Conservation (phyloP, 2,888 invertebrate species). For the Nipponacmea schrenckii region DNA sequence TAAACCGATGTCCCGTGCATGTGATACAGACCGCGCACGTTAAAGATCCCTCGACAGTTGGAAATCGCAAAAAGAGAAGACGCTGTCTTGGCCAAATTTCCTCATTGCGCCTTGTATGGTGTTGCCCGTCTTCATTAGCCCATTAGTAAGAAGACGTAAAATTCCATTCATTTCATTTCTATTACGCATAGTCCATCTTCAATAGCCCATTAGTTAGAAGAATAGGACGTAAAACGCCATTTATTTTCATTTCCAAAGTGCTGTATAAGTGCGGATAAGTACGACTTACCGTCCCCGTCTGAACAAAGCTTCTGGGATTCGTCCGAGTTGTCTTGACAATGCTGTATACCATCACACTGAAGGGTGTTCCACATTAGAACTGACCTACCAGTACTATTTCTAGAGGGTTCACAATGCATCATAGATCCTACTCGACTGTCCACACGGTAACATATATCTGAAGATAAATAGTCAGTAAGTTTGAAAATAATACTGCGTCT, state of each 20-base stretch:
- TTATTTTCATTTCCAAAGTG: background rate
- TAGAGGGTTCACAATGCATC: conserved; percentile 32
- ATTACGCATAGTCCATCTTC: background rate
- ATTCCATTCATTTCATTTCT: background rate
- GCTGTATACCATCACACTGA: conserved; percentile 27
- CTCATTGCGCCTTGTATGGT: too few species aligned
- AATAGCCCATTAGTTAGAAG: background rate
- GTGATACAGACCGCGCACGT: too few species aligned
- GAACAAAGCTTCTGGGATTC: conserved; percentile 19
- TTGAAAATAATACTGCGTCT: too few species aligned
- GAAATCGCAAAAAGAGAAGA: too few species aligned
- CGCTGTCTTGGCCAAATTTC: too few species aligned
- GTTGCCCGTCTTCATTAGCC: too few species aligned
- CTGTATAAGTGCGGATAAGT: background rate
- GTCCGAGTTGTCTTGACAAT: conserved; percentile 32
- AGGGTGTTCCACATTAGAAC: conserved; percentile 34
- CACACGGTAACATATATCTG: conserved; percentile 35
- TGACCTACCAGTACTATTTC: conserved; percentile 6
- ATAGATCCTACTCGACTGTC: conserved; percentile 21
- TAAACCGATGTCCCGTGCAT: too few species aligned
- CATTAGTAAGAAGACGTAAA: too few species aligned
- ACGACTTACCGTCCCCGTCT: background rate
- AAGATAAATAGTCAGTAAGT: background rate
- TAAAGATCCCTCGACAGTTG: too few species aligned
- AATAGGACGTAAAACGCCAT: background rate